Evolutionary conservation across 2,113 vertebrate species (phyloP).

Genomic region (Lagopus leucura): DNA sequence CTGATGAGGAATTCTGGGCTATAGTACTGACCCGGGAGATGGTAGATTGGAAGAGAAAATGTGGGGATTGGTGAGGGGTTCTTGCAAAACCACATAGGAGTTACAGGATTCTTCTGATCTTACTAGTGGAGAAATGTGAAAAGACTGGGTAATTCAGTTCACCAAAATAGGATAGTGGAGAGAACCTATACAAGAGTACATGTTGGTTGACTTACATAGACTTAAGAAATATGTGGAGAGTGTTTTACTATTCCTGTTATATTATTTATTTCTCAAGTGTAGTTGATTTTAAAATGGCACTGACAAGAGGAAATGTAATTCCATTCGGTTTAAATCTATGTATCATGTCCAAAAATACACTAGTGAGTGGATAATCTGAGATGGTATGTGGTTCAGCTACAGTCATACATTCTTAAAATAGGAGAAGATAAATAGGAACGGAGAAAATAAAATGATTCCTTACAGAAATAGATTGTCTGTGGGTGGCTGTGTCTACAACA

Average conservation of each 20-base stretch:
- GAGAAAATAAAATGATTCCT: not conserved
- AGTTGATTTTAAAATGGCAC: not conserved
- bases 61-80: not conserved
- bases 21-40: not conserved
- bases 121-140: not conserved
- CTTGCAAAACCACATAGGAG: not conserved
- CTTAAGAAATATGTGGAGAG: not conserved
- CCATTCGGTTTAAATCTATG: not conserved
- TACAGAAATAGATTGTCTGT: not conserved
- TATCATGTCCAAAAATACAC: not conserved
- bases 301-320: not conserved
- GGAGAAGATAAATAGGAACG: not conserved
- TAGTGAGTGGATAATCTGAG: not conserved
- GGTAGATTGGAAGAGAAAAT: not conserved
- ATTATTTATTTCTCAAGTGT: not conserved
- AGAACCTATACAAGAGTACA: not conserved
- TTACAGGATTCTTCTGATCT: not conserved
- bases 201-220: not conserved
- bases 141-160: not conserved
- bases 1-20: not conserved
- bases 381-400: not conserved
- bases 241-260: not conserved
- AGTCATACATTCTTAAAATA: not conserved
- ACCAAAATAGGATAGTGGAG: no score
- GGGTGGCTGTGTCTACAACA: not conserved